Evolutionary conservation across 92 coral and sea anemone genomes (phyloP).

Genomic region (Montipora capitata): DNA sequence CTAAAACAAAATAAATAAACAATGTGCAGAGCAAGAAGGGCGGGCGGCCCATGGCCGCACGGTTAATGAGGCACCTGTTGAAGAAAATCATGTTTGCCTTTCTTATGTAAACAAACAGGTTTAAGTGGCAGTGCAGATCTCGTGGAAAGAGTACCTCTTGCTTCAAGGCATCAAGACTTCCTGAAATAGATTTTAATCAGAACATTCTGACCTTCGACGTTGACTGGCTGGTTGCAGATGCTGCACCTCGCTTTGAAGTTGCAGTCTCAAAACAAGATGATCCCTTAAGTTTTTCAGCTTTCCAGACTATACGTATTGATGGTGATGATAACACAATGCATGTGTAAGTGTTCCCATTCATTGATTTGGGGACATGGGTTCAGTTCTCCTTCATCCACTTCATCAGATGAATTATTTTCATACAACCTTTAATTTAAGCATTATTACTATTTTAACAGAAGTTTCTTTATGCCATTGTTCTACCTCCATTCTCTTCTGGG

Average conservation of each 20-base stretch:
- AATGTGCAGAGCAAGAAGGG: too few relatives aligned
- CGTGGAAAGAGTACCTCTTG: conserved; percentile 58
- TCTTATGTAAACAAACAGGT: conserved; percentile 49
- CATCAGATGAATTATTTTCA: too few relatives aligned
- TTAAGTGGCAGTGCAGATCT: conserved; percentile 66
- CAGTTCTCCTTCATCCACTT: too few relatives aligned
- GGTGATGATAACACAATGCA: conserved; percentile 38
- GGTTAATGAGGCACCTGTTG: too few relatives aligned
- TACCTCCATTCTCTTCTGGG: too few relatives aligned
- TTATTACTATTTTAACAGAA: too few relatives aligned
- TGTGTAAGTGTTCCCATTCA: conserved; percentile 67
- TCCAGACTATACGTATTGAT: conserved; percentile 63
- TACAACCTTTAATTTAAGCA: too few relatives aligned
- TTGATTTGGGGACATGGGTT: background rate
- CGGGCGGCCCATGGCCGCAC: too few relatives aligned
- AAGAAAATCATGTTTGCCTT: background rate
- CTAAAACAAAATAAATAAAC: too few relatives aligned
- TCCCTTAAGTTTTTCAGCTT: conserved; percentile 20
- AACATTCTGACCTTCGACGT: conserved; percentile 40
- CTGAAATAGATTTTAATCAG: conserved; percentile 8
- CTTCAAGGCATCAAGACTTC: conserved; percentile 53
- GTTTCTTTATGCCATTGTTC: too few relatives aligned
- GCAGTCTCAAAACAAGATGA: conserved; percentile 43
- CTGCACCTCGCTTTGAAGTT: conserved; percentile 58
- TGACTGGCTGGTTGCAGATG: conserved; percentile 45